Conservation (phyloP, 2,797 vertebrate genomes). For the Cryptoblepharus egeriae region DNA sequence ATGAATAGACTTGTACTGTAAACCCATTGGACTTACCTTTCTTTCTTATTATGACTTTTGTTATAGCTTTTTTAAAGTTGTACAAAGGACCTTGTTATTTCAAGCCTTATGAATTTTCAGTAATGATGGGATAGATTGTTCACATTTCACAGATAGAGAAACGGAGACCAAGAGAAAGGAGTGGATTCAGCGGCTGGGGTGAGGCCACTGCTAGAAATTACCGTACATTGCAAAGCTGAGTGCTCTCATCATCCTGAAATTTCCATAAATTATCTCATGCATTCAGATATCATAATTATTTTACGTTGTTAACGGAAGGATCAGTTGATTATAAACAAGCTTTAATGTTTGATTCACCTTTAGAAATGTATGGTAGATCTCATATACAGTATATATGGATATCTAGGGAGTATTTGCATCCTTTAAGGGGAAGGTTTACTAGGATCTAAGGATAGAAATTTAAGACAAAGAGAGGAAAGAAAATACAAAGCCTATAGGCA, state of each 20-base stretch:
- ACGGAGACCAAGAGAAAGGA: neutral
- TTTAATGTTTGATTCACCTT: neutral
- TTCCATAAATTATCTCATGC: neutral
- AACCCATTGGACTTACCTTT: too few relatives aligned
- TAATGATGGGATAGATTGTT: neutral
- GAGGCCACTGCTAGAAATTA: neutral
- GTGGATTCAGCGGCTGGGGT: neutral
- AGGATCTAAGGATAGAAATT: neutral
- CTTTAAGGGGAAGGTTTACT: neutral
- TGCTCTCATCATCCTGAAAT: neutral
- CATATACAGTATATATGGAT: neutral
- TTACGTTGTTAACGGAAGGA: neutral
- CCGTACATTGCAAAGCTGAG: neutral
- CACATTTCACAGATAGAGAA: neutral
- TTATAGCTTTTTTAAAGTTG: too few relatives aligned
- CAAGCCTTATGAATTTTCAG: neutral
- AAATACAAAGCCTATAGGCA: neutral
- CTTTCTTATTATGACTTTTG: too few relatives aligned
- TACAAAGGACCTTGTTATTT: neutral
- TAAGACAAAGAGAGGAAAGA: neutral
- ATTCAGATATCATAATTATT: slow-evolving; percentile 1
- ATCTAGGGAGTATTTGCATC: too few relatives aligned
- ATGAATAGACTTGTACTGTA: too few relatives aligned
- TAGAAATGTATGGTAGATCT: neutral
- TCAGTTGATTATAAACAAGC: neutral